These are phyloP conservation scores for Caracal caracal DNA, from an alignment of 2,113 vertebrate species.

Conservation along the genomic window DNA sequence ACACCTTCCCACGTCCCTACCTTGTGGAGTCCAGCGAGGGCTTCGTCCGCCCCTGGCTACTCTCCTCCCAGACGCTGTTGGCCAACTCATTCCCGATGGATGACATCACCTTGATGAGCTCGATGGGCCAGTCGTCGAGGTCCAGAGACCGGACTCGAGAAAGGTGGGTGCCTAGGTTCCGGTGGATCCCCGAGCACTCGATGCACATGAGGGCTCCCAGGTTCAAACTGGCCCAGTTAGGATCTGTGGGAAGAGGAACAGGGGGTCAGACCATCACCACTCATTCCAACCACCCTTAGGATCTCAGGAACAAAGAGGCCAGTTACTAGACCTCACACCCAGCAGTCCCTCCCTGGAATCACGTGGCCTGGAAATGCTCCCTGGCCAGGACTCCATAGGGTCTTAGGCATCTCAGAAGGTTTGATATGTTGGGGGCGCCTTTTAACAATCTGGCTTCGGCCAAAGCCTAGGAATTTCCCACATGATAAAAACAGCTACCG, in stretches of 20 bases:
- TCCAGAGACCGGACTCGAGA: constrained; percentile 96
- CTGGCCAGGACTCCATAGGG: background rate
- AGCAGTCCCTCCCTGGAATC: accelerated
- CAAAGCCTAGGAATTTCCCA: background rate
- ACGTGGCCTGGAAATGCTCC: accelerated
- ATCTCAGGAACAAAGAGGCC: accelerated
- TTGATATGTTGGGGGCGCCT: accelerated
- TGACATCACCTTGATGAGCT: constrained; percentile 97
- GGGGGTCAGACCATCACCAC: accelerated
- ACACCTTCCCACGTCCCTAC: constrained; percentile 79
- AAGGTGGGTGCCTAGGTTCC: constrained; percentile 97
- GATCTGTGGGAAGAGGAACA: constrained; percentile 85
- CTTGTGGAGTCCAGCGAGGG: constrained; percentile 93
- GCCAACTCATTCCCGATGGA: constrained; percentile 97
- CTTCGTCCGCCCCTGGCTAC: constrained; percentile 92
- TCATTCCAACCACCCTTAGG: accelerated
- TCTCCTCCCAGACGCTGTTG: constrained; percentile 97
- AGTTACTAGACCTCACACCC: accelerated
- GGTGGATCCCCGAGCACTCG: constrained; percentile 98
- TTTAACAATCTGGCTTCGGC: background rate
- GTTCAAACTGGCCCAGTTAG: constrained; percentile 98
- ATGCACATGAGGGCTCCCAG: constrained; percentile 98
- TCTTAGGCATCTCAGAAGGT: accelerated
- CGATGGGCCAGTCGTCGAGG: constrained; percentile 97
- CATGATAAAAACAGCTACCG: accelerated